Percentiles rank a stretch among this genome's conserved stretches.
Evolutionary conservation across 2,797 vertebrate genomes (phyloP).

Genomic region (Mormyrus hasselquistii): DNA sequence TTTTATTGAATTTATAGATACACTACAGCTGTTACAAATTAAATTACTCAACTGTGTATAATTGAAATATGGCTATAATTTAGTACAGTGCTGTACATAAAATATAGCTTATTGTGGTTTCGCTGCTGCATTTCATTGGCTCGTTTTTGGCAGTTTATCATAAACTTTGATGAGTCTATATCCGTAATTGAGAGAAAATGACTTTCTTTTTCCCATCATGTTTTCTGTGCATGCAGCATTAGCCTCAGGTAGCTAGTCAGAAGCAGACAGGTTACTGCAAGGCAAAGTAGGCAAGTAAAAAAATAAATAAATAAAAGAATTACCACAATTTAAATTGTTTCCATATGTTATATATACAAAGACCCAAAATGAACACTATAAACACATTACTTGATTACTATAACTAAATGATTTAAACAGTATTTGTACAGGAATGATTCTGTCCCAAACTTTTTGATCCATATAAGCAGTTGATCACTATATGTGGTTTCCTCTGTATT

Average conservation of each 20-base stretch:
- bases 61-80: too few species aligned
- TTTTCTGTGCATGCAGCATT: not conserved
- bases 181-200: too few species aligned
- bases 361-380: not conserved
- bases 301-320: too few species aligned
- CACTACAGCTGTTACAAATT: not conserved
- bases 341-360: not conserved
- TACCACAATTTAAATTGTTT: not conserved
- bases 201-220: too few species aligned
- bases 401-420: not conserved
- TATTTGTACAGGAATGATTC: too few species aligned
- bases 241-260: not conserved
- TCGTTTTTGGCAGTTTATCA: too few species aligned
- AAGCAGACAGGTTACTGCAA: not conserved
- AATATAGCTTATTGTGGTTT: too few species aligned
- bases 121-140: too few species aligned
- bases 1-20: not conserved
- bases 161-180: too few species aligned
- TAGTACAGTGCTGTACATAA: too few species aligned
- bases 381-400: not conserved
- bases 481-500: not conserved
- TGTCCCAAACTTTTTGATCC: not conserved
- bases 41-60: too few species aligned
- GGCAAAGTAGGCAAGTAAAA: not conserved
- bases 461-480: not conserved